These are phyloP conservation scores for Echinarachnius parma DNA, from an alignment of 53 echinoderm and acorn worm species.

Conservation along the genomic window DNA sequence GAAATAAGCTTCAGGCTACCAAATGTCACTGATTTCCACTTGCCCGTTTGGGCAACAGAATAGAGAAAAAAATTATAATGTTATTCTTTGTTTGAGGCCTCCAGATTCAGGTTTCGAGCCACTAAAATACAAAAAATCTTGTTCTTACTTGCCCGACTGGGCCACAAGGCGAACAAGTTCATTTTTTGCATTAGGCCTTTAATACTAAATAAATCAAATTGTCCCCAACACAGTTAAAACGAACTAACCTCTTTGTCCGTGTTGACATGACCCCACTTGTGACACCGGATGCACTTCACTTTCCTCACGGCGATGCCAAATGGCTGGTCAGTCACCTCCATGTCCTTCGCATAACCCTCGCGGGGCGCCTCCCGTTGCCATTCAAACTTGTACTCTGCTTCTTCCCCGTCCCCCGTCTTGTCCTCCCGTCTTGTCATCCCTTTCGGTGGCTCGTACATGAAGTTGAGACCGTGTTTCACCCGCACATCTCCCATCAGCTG, in stretches of 20 bases:
- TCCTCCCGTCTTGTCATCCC: constrained; percentile 67
- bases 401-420: constrained; percentile 38
- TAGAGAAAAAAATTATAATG: too few relatives aligned
- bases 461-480: constrained; percentile 94
- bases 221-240: too few relatives aligned
- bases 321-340: constrained; percentile 62
- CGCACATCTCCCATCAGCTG: constrained; percentile 92
- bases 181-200: too few relatives aligned
- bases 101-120: too few relatives aligned
- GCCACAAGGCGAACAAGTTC: too few relatives aligned
- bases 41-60: too few relatives aligned
- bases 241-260: constrained; percentile 94
- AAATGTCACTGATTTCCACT: too few relatives aligned
- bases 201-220: too few relatives aligned
- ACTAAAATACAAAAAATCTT: too few relatives aligned
- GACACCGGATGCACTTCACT: constrained; percentile 81
- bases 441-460: constrained; percentile 97
- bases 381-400: constrained; percentile 77
- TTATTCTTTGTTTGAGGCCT: too few relatives aligned
- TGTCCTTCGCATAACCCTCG: constrained; percentile 59
- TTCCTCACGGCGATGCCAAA: constrained; percentile 72
- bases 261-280: constrained; percentile 90
- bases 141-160: too few relatives aligned
- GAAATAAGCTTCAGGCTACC: too few relatives aligned
- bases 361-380: constrained; percentile 82